Conservation (phyloP, 2,888 invertebrate species). For the Yponomeuta sedellus region DNA sequence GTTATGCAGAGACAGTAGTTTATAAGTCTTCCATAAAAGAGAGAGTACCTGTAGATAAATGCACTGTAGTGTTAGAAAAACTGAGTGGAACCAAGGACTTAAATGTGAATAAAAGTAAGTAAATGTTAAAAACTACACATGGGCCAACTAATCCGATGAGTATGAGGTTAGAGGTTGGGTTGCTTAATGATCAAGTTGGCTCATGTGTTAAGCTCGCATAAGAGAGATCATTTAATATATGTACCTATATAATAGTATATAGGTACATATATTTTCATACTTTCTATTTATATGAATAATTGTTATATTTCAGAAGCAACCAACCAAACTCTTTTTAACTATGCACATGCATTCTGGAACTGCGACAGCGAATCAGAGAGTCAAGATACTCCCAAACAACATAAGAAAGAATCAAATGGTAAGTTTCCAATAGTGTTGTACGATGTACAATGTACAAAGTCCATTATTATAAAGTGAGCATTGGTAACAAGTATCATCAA, state of each 20-base stretch:
- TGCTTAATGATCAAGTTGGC: too few relatives aligned
- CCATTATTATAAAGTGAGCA: too few relatives aligned
- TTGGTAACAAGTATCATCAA: too few relatives aligned
- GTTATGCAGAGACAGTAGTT: not conserved
- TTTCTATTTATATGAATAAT: constrained; percentile 14
- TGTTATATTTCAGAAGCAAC: not conserved
- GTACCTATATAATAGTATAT: too few relatives aligned
- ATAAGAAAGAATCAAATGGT: constrained; percentile 6
- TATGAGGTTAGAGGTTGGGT: not conserved
- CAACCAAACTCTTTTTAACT: not conserved
- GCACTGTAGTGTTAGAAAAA: too few relatives aligned
- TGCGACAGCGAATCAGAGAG: constrained; percentile 15
- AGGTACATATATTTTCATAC: not conserved
- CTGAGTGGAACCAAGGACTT: not conserved
- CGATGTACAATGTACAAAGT: too few relatives aligned
- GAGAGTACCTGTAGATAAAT: not conserved
- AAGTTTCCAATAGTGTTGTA: not conserved
- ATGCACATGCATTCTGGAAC: constrained; percentile 15
- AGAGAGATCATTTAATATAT: too few relatives aligned
- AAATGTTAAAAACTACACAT: not conserved
- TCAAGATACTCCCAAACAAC: not conserved
- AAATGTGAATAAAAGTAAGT: not conserved
- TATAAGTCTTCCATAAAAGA: not conserved
- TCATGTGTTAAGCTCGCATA: too few relatives aligned
- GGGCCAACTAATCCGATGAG: not conserved